phyloP scores from a whole-genome alignment of 2,113 vertebrate species.

The Gopherus flavomarginatus region DNA sequence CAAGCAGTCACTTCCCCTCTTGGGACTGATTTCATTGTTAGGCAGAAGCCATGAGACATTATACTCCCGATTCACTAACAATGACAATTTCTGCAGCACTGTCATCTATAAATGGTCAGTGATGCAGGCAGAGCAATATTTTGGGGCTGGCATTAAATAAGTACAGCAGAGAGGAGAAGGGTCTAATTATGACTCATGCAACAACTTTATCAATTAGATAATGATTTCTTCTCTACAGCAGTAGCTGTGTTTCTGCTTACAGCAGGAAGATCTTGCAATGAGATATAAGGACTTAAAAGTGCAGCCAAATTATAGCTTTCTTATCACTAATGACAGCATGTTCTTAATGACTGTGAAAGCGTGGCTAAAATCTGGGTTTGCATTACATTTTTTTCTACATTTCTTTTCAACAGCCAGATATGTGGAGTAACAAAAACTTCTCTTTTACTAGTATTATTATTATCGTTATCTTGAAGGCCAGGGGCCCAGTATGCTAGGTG shows the following conservation, averaged over 20 bases:
- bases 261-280: background rate
- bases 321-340: background rate
- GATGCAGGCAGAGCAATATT: background rate
- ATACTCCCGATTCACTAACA: background rate
- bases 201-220: background rate
- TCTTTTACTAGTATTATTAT: background rate
- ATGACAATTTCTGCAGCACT: background rate
- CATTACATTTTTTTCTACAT: background rate
- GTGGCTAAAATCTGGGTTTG: background rate
- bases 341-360: background rate
- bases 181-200: background rate
- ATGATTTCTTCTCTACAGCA: background rate
- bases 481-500: background rate
- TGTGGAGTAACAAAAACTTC: background rate
- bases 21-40: background rate
- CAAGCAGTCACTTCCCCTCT: background rate
- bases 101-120: background rate
- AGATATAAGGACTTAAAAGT: background rate
- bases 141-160: background rate
- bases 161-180: background rate
- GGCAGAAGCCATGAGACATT: background rate
- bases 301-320: rapidly evolving
- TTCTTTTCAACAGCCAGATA: background rate
- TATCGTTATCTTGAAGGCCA: background rate
- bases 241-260: background rate